These are phyloP conservation scores for Dendrocincla tyrannina DNA, from an alignment of 2,797 vertebrate species.

Conservation along the genomic window DNA sequence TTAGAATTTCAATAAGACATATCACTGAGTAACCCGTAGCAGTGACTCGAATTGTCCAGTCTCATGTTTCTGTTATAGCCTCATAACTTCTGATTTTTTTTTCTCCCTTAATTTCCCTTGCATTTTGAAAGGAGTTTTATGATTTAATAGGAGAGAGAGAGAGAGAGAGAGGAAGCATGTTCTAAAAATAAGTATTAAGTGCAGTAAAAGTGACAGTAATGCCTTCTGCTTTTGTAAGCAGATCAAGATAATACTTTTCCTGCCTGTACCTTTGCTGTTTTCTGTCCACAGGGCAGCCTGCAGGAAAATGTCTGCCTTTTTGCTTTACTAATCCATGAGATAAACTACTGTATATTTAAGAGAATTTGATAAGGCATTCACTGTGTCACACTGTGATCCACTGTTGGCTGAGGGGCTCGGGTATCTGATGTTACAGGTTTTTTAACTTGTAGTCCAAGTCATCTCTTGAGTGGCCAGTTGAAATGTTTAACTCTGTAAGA, in stretches of 20 bases:
- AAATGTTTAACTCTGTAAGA: not conserved
- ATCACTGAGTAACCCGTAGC: not conserved
- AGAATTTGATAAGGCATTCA: not conserved
- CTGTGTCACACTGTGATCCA: not conserved
- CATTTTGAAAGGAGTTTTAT: not conserved
- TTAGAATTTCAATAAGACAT: not conserved
- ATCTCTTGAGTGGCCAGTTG: not conserved
- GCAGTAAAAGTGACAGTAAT: constrained; percentile 60
- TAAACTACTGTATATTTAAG: not conserved
- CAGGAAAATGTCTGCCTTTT: not conserved
- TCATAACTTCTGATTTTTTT: not conserved
- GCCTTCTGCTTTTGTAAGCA: constrained; percentile 53
- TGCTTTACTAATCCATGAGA: not conserved
- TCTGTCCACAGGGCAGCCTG: not conserved
- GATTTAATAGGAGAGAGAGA: not conserved
- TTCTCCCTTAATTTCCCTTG: not conserved
- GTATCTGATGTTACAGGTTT: not conserved
- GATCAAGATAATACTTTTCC: constrained; percentile 44
- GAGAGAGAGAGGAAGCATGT: not conserved
- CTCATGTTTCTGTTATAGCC: not conserved
- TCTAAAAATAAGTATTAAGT: constrained; percentile 52
- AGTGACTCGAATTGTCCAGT: not conserved
- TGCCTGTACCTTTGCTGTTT: not conserved
- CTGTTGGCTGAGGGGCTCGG: not conserved
- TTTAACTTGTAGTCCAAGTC: not conserved